Base-by-base conservation (phyloP, 2,888 invertebrate genomes). In the Mystacides longicornis region DNA sequence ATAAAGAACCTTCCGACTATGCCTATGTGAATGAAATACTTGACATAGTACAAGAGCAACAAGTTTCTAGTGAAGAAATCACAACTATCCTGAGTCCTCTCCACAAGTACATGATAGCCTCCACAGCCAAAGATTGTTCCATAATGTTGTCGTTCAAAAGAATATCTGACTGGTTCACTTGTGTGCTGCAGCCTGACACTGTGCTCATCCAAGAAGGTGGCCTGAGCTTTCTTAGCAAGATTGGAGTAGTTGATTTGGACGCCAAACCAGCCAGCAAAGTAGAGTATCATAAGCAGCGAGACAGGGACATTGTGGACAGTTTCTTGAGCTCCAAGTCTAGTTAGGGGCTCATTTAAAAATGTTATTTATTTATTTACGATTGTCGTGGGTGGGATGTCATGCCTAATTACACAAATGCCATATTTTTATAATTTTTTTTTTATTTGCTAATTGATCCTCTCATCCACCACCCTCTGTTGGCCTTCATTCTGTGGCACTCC, bases 61-160 rank as follows among this genome's bases (percentile, higher is more conserved):
- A 4, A 3, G 4, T 14, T n/a, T n/a, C 37, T n/a, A 37, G 4
- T 4, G 7, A 48, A 22, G 16, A 47, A 22, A 31, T 37, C 37
- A 21, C 31, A 5, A 19, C 48, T 22, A 52, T 33, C 11, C 18
- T 57, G 9, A 46, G 23, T 20, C 23, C 63, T 5, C 48, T 69
- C 2, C 67, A 71, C 54, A 63, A 67, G 21, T 71, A 71, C 57
- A 68, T 86, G 52, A 72, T 86, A 62, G 81, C 86, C 14, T 81
- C 85, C 23, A 79, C 85, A 3, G 81, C 82, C 19, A 85, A 82
- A 67, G 87, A 87, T 65, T 86, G 86, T 64, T 86, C 85, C 1
- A 75, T 86, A 22, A 83, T 86, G 81, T 74, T 86, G 50, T 75
- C 81, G 50, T 75, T 85, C 60, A 65, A 66, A 54, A 62, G 60